A percentile compares a stretch with the other conserved stretches of the same genome.
Evolutionary conservation across 2,888 invertebrate genomes (phyloP).

Genomic region (Philonicus albiceps): DNA sequence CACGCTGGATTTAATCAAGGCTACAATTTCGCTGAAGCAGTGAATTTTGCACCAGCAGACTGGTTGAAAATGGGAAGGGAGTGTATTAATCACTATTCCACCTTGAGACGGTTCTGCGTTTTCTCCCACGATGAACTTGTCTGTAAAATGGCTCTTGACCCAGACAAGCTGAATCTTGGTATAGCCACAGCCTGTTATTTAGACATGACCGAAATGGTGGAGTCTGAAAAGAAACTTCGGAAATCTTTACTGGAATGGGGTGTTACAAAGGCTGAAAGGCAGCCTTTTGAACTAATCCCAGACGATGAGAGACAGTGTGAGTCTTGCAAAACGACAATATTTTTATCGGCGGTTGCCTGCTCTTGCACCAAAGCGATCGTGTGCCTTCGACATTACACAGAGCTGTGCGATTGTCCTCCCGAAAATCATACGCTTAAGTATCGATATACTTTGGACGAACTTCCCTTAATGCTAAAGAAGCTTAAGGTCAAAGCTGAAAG

Average conservation of each 20-base stretch:
- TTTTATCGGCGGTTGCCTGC: constrained; percentile 94
- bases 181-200: constrained; percentile 85
- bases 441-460: constrained; percentile 93
- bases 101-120: constrained; percentile 87
- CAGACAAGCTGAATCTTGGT: constrained; percentile 80
- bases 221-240: constrained; percentile 67
- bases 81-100: constrained; percentile 89
- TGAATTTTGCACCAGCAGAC: constrained; percentile 96
- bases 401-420: constrained; percentile 83
- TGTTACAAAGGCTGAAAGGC: constrained; percentile 86
- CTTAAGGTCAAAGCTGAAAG: constrained; percentile 87
- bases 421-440: constrained; percentile 78
- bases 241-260: constrained; percentile 68
- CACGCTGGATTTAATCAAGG: constrained; percentile 98
- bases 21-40: constrained; percentile 97
- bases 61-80: constrained; percentile 92
- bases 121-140: constrained; percentile 97
- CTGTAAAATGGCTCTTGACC: constrained; percentile 88
- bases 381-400: constrained; percentile 86
- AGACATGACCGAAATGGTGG: constrained; percentile 85
- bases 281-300: constrained; percentile 91
- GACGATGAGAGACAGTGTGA: constrained; percentile 97
- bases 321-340: constrained; percentile 96
- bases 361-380: constrained; percentile 80
- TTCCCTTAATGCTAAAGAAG: constrained; percentile 87